These are phyloP conservation scores for Leucania comma DNA, from an alignment of 2,888 invertebrate genomes.

Conservation along the genomic window DNA sequence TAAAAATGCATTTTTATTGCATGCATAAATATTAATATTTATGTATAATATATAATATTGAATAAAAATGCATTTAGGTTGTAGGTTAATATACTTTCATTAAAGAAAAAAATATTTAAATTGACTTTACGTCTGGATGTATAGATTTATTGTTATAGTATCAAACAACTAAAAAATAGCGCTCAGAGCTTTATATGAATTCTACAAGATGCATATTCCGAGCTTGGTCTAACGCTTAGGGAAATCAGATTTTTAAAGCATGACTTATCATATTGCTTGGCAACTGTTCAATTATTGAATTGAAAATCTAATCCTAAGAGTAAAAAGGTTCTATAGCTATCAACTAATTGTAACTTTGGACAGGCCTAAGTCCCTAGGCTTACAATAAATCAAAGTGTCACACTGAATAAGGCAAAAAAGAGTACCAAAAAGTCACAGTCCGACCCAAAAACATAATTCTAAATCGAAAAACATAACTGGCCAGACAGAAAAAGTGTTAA, in stretches of 20 bases:
- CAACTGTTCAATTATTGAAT: background rate
- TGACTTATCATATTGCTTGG: background rate
- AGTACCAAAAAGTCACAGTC: slow-evolving; percentile 7
- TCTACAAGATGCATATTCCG: slow-evolving; percentile 12
- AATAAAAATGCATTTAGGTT: too few species aligned
- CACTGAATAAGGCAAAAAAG: background rate
- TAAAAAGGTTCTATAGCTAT: background rate
- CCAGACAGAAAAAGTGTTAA: slow-evolving; percentile 45
- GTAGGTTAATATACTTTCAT: background rate
- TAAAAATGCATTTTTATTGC: too few species aligned
- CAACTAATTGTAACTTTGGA: background rate
- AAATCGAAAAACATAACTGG: slow-evolving; percentile 31
- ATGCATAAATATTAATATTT: too few species aligned
- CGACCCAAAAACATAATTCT: slow-evolving; percentile 24
- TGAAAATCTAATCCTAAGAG: background rate
- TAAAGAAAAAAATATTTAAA: too few species aligned
- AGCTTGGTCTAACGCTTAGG: slow-evolving; percentile 17
- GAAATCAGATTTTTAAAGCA: slow-evolving; percentile 41
- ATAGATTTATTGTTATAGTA: background rate
- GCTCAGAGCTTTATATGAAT: background rate
- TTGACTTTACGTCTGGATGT: too few species aligned
- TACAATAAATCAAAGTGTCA: background rate
- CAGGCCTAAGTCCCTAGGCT: background rate
- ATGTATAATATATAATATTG: too few species aligned
- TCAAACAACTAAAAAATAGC: background rate